A percentile compares a stretch with the other conserved stretches of the same genome.
Evolutionary conservation across 2,113 vertebrate species (phyloP).

Genomic region (Lepisosteus oculatus): DNA sequence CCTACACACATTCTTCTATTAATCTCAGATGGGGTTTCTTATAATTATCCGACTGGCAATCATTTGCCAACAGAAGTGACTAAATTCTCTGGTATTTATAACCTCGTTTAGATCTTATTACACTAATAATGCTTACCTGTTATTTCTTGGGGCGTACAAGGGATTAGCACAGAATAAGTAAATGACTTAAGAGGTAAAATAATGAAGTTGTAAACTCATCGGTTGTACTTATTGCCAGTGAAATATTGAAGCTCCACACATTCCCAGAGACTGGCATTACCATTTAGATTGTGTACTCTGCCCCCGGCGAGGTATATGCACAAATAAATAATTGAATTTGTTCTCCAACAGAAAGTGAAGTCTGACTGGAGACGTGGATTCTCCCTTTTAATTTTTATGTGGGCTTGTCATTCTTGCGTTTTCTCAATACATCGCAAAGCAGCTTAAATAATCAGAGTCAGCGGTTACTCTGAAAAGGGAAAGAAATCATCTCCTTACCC

Average conservation of each 20-base stretch:
- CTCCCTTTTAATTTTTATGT: constrained; percentile 35
- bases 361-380: constrained; percentile 36
- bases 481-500: neutral
- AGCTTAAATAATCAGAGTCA: constrained; percentile 37
- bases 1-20: too few relatives aligned
- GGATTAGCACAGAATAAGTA: constrained; percentile 42
- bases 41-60: too few relatives aligned
- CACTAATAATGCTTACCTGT: constrained; percentile 25
- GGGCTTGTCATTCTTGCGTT: constrained; percentile 27
- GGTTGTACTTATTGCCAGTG: constrained; percentile 19
- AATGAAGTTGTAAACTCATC: constrained; percentile 41
- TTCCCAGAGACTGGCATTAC: constrained; percentile 45
- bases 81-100: neutral
- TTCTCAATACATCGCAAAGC: constrained; percentile 27
- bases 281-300: constrained; percentile 55
- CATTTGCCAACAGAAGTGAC: too few relatives aligned
- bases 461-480: constrained; percentile 32
- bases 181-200: constrained; percentile 22
- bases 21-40: too few relatives aligned
- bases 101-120: constrained; percentile 14
- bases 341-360: constrained; percentile 31
- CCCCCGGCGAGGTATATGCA: constrained; percentile 42
- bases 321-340: constrained; percentile 59
- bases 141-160: constrained; percentile 11
- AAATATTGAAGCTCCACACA: constrained; percentile 23